These are phyloP conservation scores for Zygaena filipendulae DNA, from an alignment of 2,888 invertebrate species.

Conservation along the genomic window DNA sequence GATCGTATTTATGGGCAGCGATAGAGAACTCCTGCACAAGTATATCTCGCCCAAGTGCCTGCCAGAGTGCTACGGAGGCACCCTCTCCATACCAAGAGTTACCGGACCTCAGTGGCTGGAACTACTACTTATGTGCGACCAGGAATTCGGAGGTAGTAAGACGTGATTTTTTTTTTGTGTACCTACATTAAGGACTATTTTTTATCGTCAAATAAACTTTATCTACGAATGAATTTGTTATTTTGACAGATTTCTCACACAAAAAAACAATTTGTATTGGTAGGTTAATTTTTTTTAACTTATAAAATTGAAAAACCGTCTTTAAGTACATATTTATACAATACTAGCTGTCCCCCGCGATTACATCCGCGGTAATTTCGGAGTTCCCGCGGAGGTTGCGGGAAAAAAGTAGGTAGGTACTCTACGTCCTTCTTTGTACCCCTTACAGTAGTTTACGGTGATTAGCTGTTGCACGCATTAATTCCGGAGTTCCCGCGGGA, in stretches of 20 bases:
- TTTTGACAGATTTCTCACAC: too few relatives aligned
- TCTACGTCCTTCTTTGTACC: too few relatives aligned
- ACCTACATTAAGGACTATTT: too few relatives aligned
- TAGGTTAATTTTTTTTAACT: conserved; percentile 1
- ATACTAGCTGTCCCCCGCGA: too few relatives aligned
- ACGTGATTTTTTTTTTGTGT: background rate
- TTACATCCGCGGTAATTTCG: too few relatives aligned
- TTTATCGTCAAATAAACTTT: background rate
- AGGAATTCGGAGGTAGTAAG: conserved; percentile 75
- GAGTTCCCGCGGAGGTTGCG: too few relatives aligned
- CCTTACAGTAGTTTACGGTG: too few relatives aligned
- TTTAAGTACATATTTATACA: background rate
- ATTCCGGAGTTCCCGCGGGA: too few relatives aligned
- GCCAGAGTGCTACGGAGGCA: conserved; percentile 79
- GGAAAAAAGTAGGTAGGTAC: too few relatives aligned
- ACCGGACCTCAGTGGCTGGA: conserved; percentile 80
- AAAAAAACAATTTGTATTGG: too few relatives aligned
- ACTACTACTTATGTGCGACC: conserved; percentile 76
- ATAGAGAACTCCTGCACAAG: conserved; percentile 77
- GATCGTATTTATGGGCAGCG: conserved; percentile 83
- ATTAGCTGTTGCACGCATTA: too few relatives aligned
- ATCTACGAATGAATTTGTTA: too few relatives aligned
- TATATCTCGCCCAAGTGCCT: conserved; percentile 78
- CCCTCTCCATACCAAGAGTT: conserved; percentile 73
- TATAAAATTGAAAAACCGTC: background rate